Percentiles rank a stretch among this genome's conserved stretches.
Evolutionary conservation across 2,888 invertebrate species (phyloP).

Genomic region (Blastobasis adustella): DNA sequence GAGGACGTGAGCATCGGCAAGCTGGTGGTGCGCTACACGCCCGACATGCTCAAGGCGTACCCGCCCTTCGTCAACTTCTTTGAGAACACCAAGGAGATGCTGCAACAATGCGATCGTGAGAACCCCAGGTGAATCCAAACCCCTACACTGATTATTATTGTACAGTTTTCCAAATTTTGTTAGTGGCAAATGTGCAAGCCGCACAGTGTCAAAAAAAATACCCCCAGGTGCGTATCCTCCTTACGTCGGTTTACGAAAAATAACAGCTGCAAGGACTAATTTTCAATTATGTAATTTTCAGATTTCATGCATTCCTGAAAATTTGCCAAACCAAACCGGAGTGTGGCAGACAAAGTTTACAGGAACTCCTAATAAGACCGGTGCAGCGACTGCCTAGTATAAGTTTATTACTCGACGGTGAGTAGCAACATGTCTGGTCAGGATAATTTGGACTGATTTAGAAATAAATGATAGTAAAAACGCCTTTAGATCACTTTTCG

Average conservation of each 20-base stretch:
- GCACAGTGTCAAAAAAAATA: no score
- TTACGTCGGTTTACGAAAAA: background rate
- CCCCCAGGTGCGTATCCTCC: no score
- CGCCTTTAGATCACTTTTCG: no score
- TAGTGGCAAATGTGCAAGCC: no score
- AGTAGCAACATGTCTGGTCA: background rate
- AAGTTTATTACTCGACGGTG: slow-evolving; percentile 93
- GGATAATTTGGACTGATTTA: background rate
- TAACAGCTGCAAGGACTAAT: slow-evolving; percentile 2
- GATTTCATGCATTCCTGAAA: slow-evolving; percentile 98
- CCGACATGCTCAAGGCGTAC: slow-evolving; percentile 93
- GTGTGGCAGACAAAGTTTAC: slow-evolving; percentile 95
- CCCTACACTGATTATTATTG: background rate
- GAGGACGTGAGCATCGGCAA: slow-evolving; percentile 92
- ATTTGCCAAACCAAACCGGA: slow-evolving; percentile 95
- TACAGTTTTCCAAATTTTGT: no score
- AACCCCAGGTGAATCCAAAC: slow-evolving; percentile 80
- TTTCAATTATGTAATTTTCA: slow-evolving; percentile 30
- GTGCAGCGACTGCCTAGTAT: slow-evolving; percentile 98
- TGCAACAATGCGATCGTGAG: slow-evolving; percentile 91
- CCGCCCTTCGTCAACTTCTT: slow-evolving; percentile 99
- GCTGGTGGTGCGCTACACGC: slow-evolving; percentile 90
- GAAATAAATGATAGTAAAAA: no score
- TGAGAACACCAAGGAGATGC: slow-evolving; percentile 96
- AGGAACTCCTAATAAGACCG: slow-evolving; percentile 97